Conservation (phyloP, 2,888 invertebrate genomes). For the Patella caerulea region DNA sequence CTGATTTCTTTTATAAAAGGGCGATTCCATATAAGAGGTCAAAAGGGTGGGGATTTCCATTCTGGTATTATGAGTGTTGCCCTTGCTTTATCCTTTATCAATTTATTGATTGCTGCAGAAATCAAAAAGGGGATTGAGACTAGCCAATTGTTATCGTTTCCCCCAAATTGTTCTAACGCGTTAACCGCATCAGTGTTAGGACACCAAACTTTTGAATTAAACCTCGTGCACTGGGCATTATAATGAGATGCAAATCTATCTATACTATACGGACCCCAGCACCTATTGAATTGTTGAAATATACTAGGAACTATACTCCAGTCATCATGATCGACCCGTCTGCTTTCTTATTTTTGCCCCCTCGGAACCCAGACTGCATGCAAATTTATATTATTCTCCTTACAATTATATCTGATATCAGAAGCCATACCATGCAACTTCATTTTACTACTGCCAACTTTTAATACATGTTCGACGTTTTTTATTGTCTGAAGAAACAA, state of each 20-base stretch:
- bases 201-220: background rate
- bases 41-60: background rate
- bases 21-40: background rate
- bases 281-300: background rate
- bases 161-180: background rate
- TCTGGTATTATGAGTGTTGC: background rate
- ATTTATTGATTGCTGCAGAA: background rate
- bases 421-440: background rate
- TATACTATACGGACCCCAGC: background rate
- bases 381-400: background rate
- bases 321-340: background rate
- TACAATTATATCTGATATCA: background rate
- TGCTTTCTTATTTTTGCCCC: background rate
- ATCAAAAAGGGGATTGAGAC: background rate
- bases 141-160: background rate
- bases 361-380: background rate
- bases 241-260: conserved; percentile 1
- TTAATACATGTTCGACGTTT: background rate
- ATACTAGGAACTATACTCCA: background rate
- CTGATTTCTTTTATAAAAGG: background rate
- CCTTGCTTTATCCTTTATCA: background rate
- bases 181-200: background rate
- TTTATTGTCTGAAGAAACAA: background rate
- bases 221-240: background rate
- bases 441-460: background rate